Conservation (phyloP, 2,888 invertebrate genomes). For the Liopterus haemorrhoidalis region DNA sequence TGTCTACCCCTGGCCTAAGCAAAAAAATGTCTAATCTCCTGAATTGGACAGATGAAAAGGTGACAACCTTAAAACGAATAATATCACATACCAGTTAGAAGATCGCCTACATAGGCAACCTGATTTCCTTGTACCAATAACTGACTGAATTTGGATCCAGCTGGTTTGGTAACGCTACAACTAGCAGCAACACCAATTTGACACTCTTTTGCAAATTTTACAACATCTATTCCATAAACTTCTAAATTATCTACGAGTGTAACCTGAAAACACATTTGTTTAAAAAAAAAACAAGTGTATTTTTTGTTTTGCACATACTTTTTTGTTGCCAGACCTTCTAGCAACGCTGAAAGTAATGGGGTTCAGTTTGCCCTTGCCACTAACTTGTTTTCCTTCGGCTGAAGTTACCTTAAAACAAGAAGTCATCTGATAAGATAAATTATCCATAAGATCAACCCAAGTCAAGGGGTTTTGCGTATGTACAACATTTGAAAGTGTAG, state of each 20-base stretch:
- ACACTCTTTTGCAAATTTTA: conserved; percentile 73
- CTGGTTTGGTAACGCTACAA: conserved; percentile 68
- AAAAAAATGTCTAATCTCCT: not conserved
- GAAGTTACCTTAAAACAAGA: conserved; percentile 59
- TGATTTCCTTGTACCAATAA: conserved; percentile 90
- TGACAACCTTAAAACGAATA: not conserved
- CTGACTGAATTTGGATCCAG: conserved; percentile 67
- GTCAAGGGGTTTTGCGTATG: conserved; percentile 49
- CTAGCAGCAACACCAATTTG: conserved; percentile 84
- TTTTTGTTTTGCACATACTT: conserved; percentile 59
- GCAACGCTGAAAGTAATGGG: conserved; percentile 72
- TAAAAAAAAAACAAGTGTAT: not conserved
- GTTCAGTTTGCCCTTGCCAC: conserved; percentile 65
- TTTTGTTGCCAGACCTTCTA: conserved; percentile 80
- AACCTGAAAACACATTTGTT: conserved; percentile 3
- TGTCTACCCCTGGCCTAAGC: too few relatives aligned
- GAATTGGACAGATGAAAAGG: too few relatives aligned
- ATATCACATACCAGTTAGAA: conserved; percentile 38
- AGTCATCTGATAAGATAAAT: conserved; percentile 65
- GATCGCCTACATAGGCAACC: conserved; percentile 49
- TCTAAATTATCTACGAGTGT: conserved; percentile 88
- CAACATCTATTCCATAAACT: conserved; percentile 73
- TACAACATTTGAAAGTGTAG: conserved; percentile 42
- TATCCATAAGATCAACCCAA: conserved; percentile 67
- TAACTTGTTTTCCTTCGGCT: conserved; percentile 48